Evolutionary conservation across 2,797 vertebrate genomes (phyloP).

Genomic region (Erithacus rubecula): DNA sequence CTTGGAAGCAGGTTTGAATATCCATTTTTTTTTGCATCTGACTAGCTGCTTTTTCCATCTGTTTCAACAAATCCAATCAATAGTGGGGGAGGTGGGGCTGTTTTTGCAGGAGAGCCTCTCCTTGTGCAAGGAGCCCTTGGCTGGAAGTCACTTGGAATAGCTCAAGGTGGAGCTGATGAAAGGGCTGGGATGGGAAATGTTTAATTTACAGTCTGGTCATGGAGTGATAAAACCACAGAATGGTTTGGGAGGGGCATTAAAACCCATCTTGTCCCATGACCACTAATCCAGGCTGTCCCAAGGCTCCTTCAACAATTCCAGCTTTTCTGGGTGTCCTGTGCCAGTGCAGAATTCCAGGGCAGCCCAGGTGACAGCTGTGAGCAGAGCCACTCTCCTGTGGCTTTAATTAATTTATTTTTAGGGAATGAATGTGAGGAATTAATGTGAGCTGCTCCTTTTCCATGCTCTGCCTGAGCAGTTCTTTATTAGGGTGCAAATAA

Average conservation of each 20-base stretch:
- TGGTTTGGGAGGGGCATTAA: neutral
- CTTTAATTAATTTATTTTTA: no score
- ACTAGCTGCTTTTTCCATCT: conserved; percentile 47
- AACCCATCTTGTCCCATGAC: neutral
- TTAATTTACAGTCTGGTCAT: neutral
- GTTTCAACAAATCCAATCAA: conserved; percentile 50
- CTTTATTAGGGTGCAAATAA: neutral
- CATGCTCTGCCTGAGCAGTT: accelerated
- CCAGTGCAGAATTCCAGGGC: neutral
- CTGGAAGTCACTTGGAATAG: neutral
- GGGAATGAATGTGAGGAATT: no score
- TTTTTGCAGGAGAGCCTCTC: neutral
- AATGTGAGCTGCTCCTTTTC: accelerated
- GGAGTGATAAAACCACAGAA: neutral
- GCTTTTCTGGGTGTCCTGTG: neutral
- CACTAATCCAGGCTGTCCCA: neutral
- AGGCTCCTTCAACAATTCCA: neutral
- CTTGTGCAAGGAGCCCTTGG: neutral
- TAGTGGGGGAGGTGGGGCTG: neutral
- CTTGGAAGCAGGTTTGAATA: conserved; percentile 41
- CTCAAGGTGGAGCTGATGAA: neutral
- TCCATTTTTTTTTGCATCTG: neutral
- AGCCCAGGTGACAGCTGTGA: neutral
- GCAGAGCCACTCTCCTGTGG: neutral
- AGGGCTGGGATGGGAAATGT: neutral